These are phyloP conservation scores for Hylyphantes graminicola DNA, from an alignment of 1,140 invertebrate genomes.

Conservation along the genomic window DNA sequence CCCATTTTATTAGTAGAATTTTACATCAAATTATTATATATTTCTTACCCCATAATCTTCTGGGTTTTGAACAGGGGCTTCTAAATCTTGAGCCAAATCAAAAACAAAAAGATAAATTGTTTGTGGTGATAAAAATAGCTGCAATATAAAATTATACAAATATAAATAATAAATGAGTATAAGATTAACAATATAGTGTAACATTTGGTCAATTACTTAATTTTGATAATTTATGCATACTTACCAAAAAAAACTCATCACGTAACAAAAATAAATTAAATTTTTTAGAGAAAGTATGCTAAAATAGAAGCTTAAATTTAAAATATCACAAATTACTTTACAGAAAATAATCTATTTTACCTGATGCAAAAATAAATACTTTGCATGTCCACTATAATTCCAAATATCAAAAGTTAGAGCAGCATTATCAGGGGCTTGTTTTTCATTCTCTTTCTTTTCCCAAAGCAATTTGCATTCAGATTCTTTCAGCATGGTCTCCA, in stretches of 20 bases:
- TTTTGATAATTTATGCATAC: too few relatives aligned
- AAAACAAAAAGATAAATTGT: conserved; percentile 70
- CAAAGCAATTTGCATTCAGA: conserved; percentile 42
- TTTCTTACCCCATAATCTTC: conserved; percentile 50
- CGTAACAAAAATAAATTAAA: too few relatives aligned
- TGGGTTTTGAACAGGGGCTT: conserved; percentile 41
- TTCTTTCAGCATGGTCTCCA: conserved; percentile 57
- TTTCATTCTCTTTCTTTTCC: conserved; percentile 54
- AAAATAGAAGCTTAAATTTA: not conserved
- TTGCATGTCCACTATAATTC: conserved; percentile 68
- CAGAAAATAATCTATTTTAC: conserved; percentile 58
- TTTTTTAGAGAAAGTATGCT: too few relatives aligned
- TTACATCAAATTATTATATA: not conserved
- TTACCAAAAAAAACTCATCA: too few relatives aligned
- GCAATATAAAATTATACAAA: conserved; percentile 44
- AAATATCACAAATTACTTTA: not conserved
- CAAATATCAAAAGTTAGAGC: conserved; percentile 66
- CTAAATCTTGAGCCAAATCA: conserved; percentile 68
- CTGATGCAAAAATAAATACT: conserved; percentile 68
- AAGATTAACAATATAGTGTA: not conserved
- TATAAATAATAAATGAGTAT: not conserved
- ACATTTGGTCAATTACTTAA: too few relatives aligned
- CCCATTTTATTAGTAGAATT: too few relatives aligned
- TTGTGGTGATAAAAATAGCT: conserved; percentile 68
- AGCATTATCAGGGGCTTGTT: conserved; percentile 52